These are phyloP conservation scores for Oryzias dopingdopingensis DNA, from an alignment of 2,797 vertebrate species.

Conservation along the genomic window DNA sequence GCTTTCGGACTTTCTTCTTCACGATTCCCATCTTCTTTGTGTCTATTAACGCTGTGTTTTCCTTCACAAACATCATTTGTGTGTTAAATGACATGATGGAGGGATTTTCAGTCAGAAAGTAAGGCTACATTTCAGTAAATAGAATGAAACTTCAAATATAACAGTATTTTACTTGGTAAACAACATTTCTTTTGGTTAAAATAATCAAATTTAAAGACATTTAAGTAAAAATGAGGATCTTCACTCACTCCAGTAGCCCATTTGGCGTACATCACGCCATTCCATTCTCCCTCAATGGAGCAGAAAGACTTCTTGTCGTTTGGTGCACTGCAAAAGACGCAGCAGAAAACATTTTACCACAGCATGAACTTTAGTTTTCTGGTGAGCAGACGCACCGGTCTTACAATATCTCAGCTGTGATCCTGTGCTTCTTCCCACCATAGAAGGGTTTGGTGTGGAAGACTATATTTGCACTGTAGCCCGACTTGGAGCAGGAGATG, in stretches of 20 bases:
- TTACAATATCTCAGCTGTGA: conserved; percentile 98
- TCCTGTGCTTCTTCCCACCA: conserved; percentile 96
- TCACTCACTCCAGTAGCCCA: conserved; percentile 89
- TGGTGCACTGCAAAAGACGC: conserved; percentile 81
- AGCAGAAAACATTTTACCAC: not conserved
- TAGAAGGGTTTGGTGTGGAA: conserved; percentile 99
- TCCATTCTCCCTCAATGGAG: conserved; percentile 98
- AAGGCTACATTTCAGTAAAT: no score
- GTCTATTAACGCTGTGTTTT: conserved; percentile 94
- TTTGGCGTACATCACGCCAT: conserved; percentile 96
- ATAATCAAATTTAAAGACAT: not conserved
- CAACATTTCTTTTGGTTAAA: no score
- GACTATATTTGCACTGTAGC: conserved; percentile 91
- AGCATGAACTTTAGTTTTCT: not conserved
- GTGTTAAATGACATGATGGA: no score
- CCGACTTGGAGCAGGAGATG: conserved; percentile 95
- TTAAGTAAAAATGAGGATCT: not conserved
- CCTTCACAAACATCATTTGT: conserved; percentile 69
- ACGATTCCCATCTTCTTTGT: conserved; percentile 93
- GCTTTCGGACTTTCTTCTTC: conserved; percentile 97
- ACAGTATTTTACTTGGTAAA: no score
- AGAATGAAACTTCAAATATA: no score
- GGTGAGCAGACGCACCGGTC: conserved; percentile 25
- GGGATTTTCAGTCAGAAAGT: no score
- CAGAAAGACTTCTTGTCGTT: conserved; percentile 98